Evolutionary conservation across 2,797 vertebrate species (phyloP).

Genomic region (Sebastes steindachneri): DNA sequence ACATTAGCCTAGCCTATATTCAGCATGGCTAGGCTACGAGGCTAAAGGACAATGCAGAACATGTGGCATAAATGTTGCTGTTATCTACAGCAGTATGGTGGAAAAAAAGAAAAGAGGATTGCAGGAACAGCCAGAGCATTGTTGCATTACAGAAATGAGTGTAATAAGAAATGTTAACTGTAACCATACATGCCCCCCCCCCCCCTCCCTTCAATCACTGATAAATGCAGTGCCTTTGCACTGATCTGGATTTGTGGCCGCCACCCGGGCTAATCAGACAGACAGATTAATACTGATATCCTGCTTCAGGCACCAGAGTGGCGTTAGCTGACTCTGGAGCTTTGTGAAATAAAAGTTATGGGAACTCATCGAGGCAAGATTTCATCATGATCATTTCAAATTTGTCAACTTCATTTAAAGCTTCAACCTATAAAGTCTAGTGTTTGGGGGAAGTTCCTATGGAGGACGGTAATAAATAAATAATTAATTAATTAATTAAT

Average conservation of each 20-base stretch:
- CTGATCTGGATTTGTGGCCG: slow-evolving; percentile 31
- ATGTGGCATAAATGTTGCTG: neutral
- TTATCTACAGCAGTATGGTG: neutral
- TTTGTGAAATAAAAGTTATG: neutral
- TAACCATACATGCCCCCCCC: neutral
- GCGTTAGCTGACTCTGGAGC: neutral
- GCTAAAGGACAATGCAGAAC: slow-evolving; percentile 14
- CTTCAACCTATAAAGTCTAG: neutral
- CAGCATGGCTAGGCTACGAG: neutral
- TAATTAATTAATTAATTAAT: too few relatives aligned
- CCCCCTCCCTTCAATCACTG: neutral
- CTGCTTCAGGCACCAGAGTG: slow-evolving; percentile 1
- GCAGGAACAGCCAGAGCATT: neutral
- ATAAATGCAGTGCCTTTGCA: neutral
- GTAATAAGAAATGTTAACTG: neutral
- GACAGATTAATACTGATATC: slow-evolving; percentile 40
- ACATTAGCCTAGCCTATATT: slow-evolving; percentile 5
- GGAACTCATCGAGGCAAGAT: neutral
- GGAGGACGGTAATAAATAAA: too few relatives aligned
- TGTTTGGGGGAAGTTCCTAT: neutral
- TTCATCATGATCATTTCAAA: neutral
- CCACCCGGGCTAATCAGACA: slow-evolving; percentile 21
- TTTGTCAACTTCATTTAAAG: neutral
- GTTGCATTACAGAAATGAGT: neutral
- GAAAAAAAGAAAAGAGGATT: neutral